A percentile compares a stretch with the other conserved stretches of the same genome.
Conservation (phyloP, 2,888 invertebrate species). For the Epsilonema sp. region DNA sequence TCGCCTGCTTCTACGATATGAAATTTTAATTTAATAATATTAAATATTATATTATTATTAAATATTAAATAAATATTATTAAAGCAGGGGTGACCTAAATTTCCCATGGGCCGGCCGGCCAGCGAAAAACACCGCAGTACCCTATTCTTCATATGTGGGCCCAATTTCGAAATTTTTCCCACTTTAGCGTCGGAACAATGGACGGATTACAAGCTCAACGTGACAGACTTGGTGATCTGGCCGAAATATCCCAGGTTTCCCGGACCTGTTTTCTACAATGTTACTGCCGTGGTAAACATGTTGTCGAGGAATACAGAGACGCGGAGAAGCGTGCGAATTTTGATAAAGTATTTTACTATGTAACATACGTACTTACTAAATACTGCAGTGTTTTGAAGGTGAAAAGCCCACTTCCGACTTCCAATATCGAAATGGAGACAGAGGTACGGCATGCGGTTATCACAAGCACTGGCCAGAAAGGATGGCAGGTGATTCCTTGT, state of each 20-base stretch:
- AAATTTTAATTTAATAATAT: too few relatives aligned
- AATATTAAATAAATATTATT: too few relatives aligned
- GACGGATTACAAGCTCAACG: slow-evolving; percentile 27
- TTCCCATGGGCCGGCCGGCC: too few relatives aligned
- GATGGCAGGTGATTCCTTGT: slow-evolving; percentile 28
- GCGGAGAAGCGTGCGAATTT: too few relatives aligned
- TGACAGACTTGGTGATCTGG: slow-evolving; percentile 27
- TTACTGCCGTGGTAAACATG: slow-evolving; percentile 21
- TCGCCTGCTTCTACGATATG: not conserved
- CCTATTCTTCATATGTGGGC: too few relatives aligned
- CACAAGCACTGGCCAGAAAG: slow-evolving; percentile 22
- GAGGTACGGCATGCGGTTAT: slow-evolving; percentile 22
- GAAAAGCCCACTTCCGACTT: not conserved
- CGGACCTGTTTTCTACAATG: slow-evolving; percentile 29
- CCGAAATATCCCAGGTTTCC: slow-evolving; percentile 28
- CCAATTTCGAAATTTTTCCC: too few relatives aligned
- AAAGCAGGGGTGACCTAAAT: too few relatives aligned
- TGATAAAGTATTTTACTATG: too few relatives aligned
- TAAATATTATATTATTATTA: too few relatives aligned
- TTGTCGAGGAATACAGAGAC: too few relatives aligned
- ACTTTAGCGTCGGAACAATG: slow-evolving; percentile 15
- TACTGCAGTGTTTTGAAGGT: not conserved
- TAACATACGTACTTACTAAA: too few relatives aligned
- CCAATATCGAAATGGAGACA: slow-evolving; percentile 1
- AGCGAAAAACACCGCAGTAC: too few relatives aligned